Evolutionary conservation across 2,113 vertebrate genomes (phyloP).

Genomic region (Phasianus colchicus): DNA sequence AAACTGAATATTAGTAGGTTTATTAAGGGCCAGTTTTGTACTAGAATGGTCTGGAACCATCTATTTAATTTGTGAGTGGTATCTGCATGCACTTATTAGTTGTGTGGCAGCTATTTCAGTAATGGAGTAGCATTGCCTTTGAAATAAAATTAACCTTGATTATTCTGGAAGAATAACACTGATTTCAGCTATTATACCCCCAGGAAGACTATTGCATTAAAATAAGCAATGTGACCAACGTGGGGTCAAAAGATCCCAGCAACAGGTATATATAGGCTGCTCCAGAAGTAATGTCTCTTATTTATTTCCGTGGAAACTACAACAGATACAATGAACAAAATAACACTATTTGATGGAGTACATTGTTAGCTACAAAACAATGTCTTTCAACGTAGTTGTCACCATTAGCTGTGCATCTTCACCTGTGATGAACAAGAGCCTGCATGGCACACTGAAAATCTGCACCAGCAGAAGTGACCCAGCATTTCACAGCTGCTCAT

Average conservation of each 20-base stretch:
- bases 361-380: too few relatives aligned
- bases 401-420: too few relatives aligned
- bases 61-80: neutral
- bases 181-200: neutral
- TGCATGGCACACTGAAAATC: too few relatives aligned
- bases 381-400: too few relatives aligned
- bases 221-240: neutral
- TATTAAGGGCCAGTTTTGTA: neutral
- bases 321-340: too few relatives aligned
- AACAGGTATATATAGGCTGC: neutral
- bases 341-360: too few relatives aligned
- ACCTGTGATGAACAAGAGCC: too few relatives aligned
- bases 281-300: neutral
- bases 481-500: too few relatives aligned
- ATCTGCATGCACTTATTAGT: neutral
- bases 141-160: neutral
- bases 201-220: neutral
- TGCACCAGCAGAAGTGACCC: too few relatives aligned
- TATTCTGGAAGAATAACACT: neutral
- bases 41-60: neutral
- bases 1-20: neutral
- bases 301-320: too few relatives aligned
- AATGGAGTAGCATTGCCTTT: neutral
- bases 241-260: neutral
- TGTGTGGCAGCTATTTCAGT: neutral